Evolutionary conservation across 1,140 invertebrate species (phyloP), one percentile per base, ranked within the genome.

Genomic region (Danaus plexippus): DNA sequence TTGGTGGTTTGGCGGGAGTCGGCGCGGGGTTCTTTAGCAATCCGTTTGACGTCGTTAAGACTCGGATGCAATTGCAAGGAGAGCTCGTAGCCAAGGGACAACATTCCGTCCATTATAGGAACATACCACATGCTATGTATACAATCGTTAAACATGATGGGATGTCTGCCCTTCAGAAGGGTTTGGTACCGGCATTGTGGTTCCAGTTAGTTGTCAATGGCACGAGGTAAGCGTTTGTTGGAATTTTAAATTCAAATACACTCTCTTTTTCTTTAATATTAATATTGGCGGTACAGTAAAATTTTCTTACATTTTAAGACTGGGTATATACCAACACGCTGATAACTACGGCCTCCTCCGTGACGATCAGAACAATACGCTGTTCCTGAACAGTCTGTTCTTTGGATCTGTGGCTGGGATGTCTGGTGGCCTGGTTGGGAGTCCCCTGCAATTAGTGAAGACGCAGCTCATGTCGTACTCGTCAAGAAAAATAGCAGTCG

Each of bases 401-500:
- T 81, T 85, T 66, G 87, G 87, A 0, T 78, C 72, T 1, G 47
- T 88, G n/a, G 67, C 86, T 11, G 86, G 87, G 5, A 80, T 83
- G 69, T 66, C 69, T 22, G 86, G 85, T 11, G 87, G 75, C 0
- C 66, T 84, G 11, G 77, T 82, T 42, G 87, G 87, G 0, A 88
- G 94, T 83, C 96, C 95, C 0, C 89, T 97, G 11, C 96, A 95
- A 73, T 77, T 97, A 84, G 89, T 97, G 7, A 98, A 98, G 87
- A 97, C 95, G 0, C 96, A 97, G 73, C 83, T 98, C 7, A 97
- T 98, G 87, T 92, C 95, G 0, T 92, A 94, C 70, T 92, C 93
- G 1, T 91, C 92, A 0, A 84, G 89, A 54, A 87, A 89, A 49
- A 96, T 97, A 66, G 96, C 96, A 7, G 96, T 98, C 1, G 96